These are phyloP conservation scores for Hippoglossus hippoglossus DNA, from an alignment of 2,797 vertebrate species.

Conservation along the genomic window DNA sequence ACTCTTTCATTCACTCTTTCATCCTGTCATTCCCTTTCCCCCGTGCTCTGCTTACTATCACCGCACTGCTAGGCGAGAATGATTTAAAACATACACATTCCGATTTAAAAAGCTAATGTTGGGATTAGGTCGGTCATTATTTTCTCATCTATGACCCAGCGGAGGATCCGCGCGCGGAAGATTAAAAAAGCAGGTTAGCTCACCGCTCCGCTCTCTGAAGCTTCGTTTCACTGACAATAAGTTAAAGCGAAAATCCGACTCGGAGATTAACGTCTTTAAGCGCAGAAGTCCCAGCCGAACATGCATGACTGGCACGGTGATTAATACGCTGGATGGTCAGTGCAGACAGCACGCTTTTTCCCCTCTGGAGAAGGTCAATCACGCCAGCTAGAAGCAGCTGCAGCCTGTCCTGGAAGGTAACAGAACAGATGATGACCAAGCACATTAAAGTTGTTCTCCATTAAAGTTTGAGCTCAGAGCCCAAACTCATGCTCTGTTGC, in stretches of 20 bases:
- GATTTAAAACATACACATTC: constrained; percentile 86
- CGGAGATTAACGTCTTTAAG: constrained; percentile 73
- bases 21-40: constrained; percentile 59
- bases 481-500: constrained; percentile 40
- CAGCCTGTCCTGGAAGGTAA: constrained; percentile 37
- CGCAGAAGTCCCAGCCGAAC: constrained; percentile 63
- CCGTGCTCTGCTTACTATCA: constrained; percentile 84
- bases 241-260: constrained; percentile 72
- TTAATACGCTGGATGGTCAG: constrained; percentile 70
- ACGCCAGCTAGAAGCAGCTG: constrained; percentile 38
- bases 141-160: constrained; percentile 78
- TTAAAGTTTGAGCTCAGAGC: constrained; percentile 41
- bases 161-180: constrained; percentile 67
- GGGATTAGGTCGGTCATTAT: constrained; percentile 84
- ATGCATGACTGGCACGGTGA: constrained; percentile 75
- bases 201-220: constrained; percentile 70
- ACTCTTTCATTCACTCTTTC: constrained; percentile 78
- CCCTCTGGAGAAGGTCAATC: constrained; percentile 61
- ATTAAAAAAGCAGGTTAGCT: constrained; percentile 82
- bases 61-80: constrained; percentile 65
- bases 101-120: constrained; percentile 82
- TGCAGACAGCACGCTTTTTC: constrained; percentile 60
- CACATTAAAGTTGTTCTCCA: constrained; percentile 41
- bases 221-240: constrained; percentile 71
- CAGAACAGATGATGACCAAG: constrained; percentile 48